Conservation (phyloP, 2,797 vertebrate genomes). For the Hozukius guyotensis region DNA sequence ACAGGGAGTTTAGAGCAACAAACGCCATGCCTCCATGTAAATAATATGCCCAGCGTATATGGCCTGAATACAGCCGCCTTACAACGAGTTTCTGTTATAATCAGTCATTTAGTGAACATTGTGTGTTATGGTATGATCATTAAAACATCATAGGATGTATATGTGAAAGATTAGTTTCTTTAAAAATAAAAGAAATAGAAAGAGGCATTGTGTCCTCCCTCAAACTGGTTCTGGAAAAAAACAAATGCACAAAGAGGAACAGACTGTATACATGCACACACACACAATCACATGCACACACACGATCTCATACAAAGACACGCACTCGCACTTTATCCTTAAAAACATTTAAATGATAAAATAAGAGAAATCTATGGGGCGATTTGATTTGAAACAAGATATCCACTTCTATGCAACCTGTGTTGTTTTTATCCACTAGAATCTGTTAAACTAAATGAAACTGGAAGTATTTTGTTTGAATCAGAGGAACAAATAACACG, state of each 20-base stretch:
- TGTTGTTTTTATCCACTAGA: slow-evolving; percentile 8
- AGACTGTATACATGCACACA: neutral
- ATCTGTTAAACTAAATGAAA: slow-evolving; percentile 40
- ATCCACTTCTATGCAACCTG: neutral
- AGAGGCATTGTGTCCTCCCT: neutral
- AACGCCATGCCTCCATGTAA: slow-evolving; percentile 56
- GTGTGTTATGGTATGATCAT: slow-evolving; percentile 33
- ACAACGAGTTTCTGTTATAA: slow-evolving; percentile 35
- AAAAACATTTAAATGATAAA: neutral
- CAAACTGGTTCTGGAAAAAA: neutral
- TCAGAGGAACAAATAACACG: slow-evolving; percentile 38
- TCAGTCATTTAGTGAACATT: slow-evolving; percentile 36
- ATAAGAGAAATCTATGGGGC: neutral
- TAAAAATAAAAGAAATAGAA: slow-evolving; percentile 13
- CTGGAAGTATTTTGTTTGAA: slow-evolving; percentile 31
- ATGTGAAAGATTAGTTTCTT: slow-evolving; percentile 11
- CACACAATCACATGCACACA: too few relatives aligned
- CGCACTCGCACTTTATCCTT: neutral
- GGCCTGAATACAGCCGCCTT: slow-evolving; percentile 58
- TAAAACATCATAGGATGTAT: slow-evolving; percentile 13
- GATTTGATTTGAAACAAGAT: slow-evolving; percentile 9
- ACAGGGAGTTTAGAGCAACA: slow-evolving; percentile 61
- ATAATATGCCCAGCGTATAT: slow-evolving; percentile 61
- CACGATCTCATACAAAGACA: neutral
- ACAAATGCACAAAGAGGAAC: slow-evolving; percentile 32